Base-by-base conservation (phyloP, 2,797 vertebrate species). In the Odontamblyopus lacepedii region DNA sequence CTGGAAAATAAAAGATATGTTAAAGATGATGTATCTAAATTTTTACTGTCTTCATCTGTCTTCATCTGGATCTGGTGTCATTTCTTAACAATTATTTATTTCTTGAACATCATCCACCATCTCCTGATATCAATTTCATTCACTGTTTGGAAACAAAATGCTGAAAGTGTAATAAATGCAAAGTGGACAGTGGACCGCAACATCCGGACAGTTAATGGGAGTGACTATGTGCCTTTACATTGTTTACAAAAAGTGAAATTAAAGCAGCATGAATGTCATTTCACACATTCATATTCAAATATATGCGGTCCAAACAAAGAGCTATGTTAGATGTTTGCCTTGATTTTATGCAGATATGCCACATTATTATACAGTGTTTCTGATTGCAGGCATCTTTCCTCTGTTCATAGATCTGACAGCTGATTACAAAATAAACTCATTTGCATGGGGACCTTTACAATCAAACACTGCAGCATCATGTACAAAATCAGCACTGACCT, bases 361-460 rank as follows among this genome's bases (percentile, higher is more conserved):
- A 16, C 61, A 63, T 63, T 63, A 63, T 63, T 63, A 63, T 63
- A 63, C 61, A 63, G 61, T 63, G 60, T 62, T 62, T 32, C 32
- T 63, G 61, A 63, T 63, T 63, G 61, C 61, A 38, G 32, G 32
- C 18, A 1, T 35, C 61, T 38, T 38, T 38, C 4, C 30, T 35
- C 30, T 63, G 29, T 63, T 32, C 61, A 35, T 19, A 35, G 8
- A 63, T 62, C 60, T n/a, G 18, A 38, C 61, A 11, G 61, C 61
- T 63, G 61, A 63, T 63, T 38, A 63, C 61, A 63, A 63, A 63
- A 29, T 15, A 30, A 27, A 29, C 27, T 38, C 61, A 63, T 63
- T 63, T 63, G 61, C 61, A 63, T 63, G 6, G 19, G 61, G 61
- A 63, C 61, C 61, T 63, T 63, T 63, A 38, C 32, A 63, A 63